Base-by-base conservation (phyloP, 2,113 vertebrate species). In the Crocuta crocuta region DNA sequence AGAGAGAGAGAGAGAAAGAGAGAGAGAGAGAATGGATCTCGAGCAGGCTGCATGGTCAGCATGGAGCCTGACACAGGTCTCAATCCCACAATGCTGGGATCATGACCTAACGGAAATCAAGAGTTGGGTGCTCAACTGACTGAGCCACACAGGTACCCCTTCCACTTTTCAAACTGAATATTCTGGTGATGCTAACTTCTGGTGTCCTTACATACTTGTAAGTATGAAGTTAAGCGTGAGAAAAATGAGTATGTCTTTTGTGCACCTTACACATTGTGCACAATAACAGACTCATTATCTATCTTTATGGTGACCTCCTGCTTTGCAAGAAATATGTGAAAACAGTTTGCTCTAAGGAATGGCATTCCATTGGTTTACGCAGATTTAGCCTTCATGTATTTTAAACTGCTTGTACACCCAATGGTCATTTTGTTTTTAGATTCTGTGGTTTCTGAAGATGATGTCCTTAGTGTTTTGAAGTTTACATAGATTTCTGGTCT, bases 131-230 rank as follows among this genome's bases (percentile, higher is more conserved):
- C 58, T 61, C 58, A 61, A 61, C 21, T 61, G 58, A 61, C 58
- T 61, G 21, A 61, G 19, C 58, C 21, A 61, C 58, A 61, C 21
- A 61, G 58, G 58, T 23, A 61, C 19, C 58, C 21, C 11, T 81
- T 89, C 45, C 26, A 81, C 8, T 76, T 92, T 94, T 97, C 82
- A 84, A 48, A 55, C 13, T 63, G 26, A 84, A 82, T 66, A 91
- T 33, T 91, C 66, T 48, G n/a, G 21, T 84, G 79, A 71, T 66
- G 33, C 31, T 82, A 78, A 88, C 28, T 86, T 45, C 1, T 76
- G 13, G 3, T 12, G 13, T 68, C 45, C 5, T 83, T 63, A 92
- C 55, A 88, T 48, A 91, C 43, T 9, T 86, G 4, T 61, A 95
- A 65, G 55, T 58, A 48, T 39, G 66, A 90, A 39, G 31, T 91